Evolutionary conservation across 2,797 vertebrate species (phyloP), one percentile per base, ranked within the genome.

Genomic region (Neosilurus mollespiculum): DNA sequence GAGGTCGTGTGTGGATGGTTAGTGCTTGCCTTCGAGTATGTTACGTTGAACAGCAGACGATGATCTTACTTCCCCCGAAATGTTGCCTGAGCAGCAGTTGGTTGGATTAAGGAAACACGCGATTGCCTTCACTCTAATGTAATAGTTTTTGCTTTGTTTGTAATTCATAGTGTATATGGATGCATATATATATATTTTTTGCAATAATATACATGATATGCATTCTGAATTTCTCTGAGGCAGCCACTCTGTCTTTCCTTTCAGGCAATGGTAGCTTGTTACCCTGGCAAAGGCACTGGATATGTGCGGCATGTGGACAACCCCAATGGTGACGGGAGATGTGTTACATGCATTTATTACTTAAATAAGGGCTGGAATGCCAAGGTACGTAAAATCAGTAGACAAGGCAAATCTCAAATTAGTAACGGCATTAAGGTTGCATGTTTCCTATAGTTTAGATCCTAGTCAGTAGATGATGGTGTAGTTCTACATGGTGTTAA

Each of bases 261-360:
- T 84, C 88, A 97, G 96, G 96, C 96, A 82, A 97, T 96, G 96
- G 96, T 97, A 84, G 96, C 96, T 86, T 97, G 96, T 92, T 97
- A 96, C 87, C 96, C 96, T 85, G 96, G 95, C 85, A 95, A 96
- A 0, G 96, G 96, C 87, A 95, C 95, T 0, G 96, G 96, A 90
- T 97, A 97, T 0, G 96, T 97, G 61, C 95, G 95, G 56, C 96
- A 97, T 34, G 96, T 97, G 85, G 96, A 97, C 93, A 97, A 97
- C 87, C 96, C 96, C 78, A 96, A 97, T 71, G 94, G 94, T 90
- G 96, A 97, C 12, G 96, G 96, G 93, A 94, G 96, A 96, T 97
- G 96, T 88, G 95, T 97, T 89, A 97, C 96, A 0, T 97, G 96
- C 93, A 97, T 97, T 94, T 97, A 97, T 93, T 97, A 97, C 88